These are phyloP conservation scores for Gryllus bimaculatus DNA, from an alignment of 1,140 invertebrate genomes.

Conservation along the genomic window DNA sequence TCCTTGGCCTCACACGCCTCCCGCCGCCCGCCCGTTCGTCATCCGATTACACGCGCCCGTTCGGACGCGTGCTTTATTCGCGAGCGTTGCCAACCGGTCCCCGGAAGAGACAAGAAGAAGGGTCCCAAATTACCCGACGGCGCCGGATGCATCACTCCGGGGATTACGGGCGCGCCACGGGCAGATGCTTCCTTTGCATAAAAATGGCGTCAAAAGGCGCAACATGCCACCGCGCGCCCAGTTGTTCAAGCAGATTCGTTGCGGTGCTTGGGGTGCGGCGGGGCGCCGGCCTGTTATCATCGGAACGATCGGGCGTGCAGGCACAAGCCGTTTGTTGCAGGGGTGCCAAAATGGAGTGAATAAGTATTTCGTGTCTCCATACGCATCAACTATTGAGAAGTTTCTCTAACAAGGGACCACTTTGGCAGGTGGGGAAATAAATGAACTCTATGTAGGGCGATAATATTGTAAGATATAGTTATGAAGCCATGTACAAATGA, in stretches of 20 bases:
- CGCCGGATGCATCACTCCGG: not conserved
- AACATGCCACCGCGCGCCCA: not conserved
- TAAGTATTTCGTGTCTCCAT: not conserved
- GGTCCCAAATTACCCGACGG: not conserved
- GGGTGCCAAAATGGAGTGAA: not conserved
- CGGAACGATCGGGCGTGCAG: not conserved
- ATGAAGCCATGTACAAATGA: not conserved
- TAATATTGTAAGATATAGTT: not conserved
- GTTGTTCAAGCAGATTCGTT: not conserved
- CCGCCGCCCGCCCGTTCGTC: not conserved
- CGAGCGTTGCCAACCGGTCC: no score
- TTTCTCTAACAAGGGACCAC: no score
- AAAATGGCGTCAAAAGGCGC: not conserved
- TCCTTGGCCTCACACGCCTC: not conserved
- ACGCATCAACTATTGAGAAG: no score
- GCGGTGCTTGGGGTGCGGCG: not conserved
- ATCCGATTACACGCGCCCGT: not conserved
- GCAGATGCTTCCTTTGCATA: not conserved
- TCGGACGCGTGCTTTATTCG: not conserved
- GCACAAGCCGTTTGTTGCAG: not conserved
- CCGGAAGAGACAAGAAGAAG: not conserved
- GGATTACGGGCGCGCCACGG: not conserved
- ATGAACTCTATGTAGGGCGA: not conserved
- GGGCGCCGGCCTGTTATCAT: not conserved
- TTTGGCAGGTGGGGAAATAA: not conserved